Conservation (phyloP, 1,140 invertebrate species). For the Archegozetes longisetosus region DNA sequence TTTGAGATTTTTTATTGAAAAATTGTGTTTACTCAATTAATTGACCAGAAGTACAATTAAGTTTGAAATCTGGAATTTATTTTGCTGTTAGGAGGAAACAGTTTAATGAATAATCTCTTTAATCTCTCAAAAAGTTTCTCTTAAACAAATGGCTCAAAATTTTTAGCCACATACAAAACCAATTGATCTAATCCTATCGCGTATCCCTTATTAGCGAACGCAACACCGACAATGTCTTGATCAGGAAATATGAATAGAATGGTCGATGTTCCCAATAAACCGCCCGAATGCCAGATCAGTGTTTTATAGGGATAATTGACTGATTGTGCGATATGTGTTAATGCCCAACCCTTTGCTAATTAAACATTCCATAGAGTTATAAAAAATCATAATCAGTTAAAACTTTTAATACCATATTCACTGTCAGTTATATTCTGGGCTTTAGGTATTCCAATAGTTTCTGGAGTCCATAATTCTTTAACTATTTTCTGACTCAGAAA, state of each 20-base stretch:
- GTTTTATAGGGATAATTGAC: neutral
- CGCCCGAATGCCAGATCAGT: neutral
- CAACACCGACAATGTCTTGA: conserved; percentile 1
- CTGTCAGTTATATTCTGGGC: neutral
- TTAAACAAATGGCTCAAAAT: neutral
- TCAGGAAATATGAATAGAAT: neutral
- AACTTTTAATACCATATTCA: neutral
- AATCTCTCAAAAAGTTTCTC: no score
- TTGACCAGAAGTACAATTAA: no score
- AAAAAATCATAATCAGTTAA: neutral
- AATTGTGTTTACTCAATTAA: no score
- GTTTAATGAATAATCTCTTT: neutral
- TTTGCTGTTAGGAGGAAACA: no score
- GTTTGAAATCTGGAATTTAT: no score
- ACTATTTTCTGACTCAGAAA: neutral
- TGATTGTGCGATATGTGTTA: neutral
- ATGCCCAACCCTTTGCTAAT: neutral
- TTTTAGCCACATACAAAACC: neutral
- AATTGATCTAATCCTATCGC: neutral
- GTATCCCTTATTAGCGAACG: neutral
- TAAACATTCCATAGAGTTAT: neutral
- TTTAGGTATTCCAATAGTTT: neutral
- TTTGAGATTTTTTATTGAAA: no score
- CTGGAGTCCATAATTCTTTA: neutral
- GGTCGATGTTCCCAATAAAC: neutral